phyloP scores from a whole-genome alignment of 1,140 invertebrate genomes.

The Drosophila trapezifrons region DNA sequence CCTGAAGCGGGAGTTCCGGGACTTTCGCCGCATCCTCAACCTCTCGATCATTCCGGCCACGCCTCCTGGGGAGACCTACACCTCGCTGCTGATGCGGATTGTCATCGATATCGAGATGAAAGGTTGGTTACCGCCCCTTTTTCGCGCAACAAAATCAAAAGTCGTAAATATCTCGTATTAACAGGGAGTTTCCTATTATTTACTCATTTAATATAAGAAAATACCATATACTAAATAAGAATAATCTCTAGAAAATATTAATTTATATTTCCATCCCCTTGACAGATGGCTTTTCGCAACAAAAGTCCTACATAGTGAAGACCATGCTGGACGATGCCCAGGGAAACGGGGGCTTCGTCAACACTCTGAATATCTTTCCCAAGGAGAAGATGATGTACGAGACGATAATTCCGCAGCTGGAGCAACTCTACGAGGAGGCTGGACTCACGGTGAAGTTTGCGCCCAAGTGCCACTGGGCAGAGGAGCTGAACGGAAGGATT shows the following conservation, averaged over 20 bases:
- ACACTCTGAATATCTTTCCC: conserved; percentile 75
- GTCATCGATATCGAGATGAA: conserved; percentile 81
- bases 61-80: conserved; percentile 75
- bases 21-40: conserved; percentile 78
- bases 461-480: conserved; percentile 71
- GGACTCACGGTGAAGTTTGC: conserved; percentile 60
- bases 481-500: conserved; percentile 70
- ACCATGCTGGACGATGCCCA: conserved; percentile 72
- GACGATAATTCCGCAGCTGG: conserved; percentile 68
- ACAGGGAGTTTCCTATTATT: too few relatives aligned
- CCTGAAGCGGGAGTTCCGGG: conserved; percentile 61
- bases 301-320: conserved; percentile 77
- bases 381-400: conserved; percentile 81
- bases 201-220: too few relatives aligned
- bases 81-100: conserved; percentile 77
- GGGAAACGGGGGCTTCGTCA: conserved; percentile 67
- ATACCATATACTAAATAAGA: neutral
- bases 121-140: conserved; percentile 53
- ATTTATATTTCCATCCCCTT: neutral
- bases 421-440: conserved; percentile 73
- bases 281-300: conserved; percentile 74
- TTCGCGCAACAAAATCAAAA: neutral
- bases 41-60: conserved; percentile 73
- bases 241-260: too few relatives aligned
- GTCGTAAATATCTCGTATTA: too few relatives aligned